Base-by-base conservation (phyloP, 2,797 vertebrate species). In the Darevskia nairensis region DNA sequence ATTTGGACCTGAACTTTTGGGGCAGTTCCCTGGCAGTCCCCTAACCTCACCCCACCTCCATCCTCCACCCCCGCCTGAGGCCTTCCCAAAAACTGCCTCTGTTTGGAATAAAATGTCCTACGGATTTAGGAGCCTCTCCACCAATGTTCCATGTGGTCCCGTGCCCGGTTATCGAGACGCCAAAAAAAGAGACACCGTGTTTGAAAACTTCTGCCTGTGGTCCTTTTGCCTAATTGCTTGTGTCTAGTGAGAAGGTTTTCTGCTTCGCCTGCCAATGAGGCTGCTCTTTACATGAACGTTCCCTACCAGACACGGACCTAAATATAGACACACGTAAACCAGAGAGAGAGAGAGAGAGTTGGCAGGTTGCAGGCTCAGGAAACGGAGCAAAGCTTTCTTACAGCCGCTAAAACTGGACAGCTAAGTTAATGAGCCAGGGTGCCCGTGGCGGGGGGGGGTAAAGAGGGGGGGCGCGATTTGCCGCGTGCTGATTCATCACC, bases 61-160 rank as follows among this genome's bases (percentile, higher is more conserved):
- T 15, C 8, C 77, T 46, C 7, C 15, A 72, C 41, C 0, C 80
- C 8, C 68, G n/a, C n/a, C n/a, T n/a, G n/a, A 79, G 89, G 68
- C 0, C 1, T 3, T 90, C 79, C 87, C 85, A 90, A 50, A 86
- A 80, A 35, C 87, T 35, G 89, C 87, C 80, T 76, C 84, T 87
- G 66, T 84, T 79, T 71, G 2, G 91, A 90, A 95, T 94, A 93
- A 78, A 93, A 91, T 29, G 92, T 93, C 94, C 94, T 87, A 13
- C 64, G 87, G 90, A 85, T 88, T 90, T 74, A 61, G 59, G n/a
- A 89, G 83, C 80, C 89, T 87, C 88, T 80, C 59, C 59, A 61
- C 59, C 82, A 84, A 88, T 85, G 84, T 10, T 88, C 88, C 75
- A 7, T 50, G 8, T 4, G 1, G 83, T 71, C 86, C 41, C 44